These are phyloP conservation scores for Spisula solida DNA, from an alignment of 2,888 invertebrate species.

Conservation along the genomic window DNA sequence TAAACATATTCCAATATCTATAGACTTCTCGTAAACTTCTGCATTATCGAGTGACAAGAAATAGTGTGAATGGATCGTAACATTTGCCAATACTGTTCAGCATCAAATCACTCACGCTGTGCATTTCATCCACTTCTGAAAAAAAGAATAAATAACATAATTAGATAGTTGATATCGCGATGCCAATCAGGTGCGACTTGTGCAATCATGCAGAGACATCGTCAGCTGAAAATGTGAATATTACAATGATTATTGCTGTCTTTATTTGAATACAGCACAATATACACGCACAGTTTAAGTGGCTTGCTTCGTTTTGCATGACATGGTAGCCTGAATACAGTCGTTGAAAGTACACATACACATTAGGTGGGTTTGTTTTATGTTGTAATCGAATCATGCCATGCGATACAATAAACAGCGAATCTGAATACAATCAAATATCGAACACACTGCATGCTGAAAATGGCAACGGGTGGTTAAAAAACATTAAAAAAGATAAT, in stretches of 20 bases:
- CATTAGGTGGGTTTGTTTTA: too few species aligned
- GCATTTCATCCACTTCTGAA: constrained; percentile 1
- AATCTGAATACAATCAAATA: too few species aligned
- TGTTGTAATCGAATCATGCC: too few species aligned
- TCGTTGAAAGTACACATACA: too few species aligned
- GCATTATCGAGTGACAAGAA: not conserved
- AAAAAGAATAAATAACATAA: constrained; percentile 17
- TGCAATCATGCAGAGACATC: not conserved
- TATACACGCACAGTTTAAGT: too few species aligned
- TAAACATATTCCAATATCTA: constrained; percentile 13
- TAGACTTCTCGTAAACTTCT: not conserved
- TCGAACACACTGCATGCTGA: too few species aligned
- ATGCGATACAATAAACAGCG: too few species aligned
- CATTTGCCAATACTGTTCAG: constrained; percentile 17
- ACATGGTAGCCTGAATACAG: too few species aligned
- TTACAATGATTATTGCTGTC: not conserved
- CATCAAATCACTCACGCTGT: not conserved
- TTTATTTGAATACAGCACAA: not conserved
- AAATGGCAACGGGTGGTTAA: too few species aligned
- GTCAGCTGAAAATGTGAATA: not conserved
- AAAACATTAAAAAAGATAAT: too few species aligned
- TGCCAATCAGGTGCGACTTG: not conserved
- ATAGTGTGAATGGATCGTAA: not conserved
- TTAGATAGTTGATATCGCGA: not conserved
- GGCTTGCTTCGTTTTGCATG: too few species aligned